These are phyloP conservation scores for Conus canariensis DNA, from an alignment of 2,888 invertebrate genomes.

Conservation along the genomic window DNA sequence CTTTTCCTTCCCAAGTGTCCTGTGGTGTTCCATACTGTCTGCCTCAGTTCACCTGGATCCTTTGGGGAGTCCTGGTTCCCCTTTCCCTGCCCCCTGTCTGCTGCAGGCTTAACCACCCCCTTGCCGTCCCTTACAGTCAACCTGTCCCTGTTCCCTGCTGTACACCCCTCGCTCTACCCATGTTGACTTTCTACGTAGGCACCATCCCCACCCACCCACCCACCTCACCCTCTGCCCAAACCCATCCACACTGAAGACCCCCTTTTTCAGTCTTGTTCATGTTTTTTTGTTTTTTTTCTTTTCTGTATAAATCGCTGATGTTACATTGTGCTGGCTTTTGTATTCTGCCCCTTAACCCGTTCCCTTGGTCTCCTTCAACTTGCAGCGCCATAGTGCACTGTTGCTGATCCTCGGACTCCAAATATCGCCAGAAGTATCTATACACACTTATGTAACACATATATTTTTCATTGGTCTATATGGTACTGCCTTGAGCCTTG, in stretches of 20 bases:
- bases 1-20: background rate
- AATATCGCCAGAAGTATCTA: constrained; percentile 29
- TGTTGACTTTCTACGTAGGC: no score
- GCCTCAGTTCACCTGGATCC: no score
- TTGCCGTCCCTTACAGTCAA: no score
- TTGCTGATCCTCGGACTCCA: constrained; percentile 25
- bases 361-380: background rate
- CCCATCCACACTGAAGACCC: background rate
- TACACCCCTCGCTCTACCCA: no score
- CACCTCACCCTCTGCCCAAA: background rate
- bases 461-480: constrained; percentile 33
- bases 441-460: constrained; percentile 29
- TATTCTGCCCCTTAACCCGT: constrained; percentile 14
- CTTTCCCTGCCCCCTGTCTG: no score
- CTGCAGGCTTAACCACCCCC: no score
- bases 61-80: no score
- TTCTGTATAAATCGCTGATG: background rate
- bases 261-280: background rate
- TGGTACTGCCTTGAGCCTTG: constrained; percentile 44
- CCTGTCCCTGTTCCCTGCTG: no score
- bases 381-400: constrained; percentile 23
- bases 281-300: background rate
- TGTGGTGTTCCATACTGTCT: background rate
- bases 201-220: no score
- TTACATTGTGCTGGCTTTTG: background rate